Conservation (phyloP, 2,888 invertebrate genomes). For the Zhengitettix transpicula region DNA sequence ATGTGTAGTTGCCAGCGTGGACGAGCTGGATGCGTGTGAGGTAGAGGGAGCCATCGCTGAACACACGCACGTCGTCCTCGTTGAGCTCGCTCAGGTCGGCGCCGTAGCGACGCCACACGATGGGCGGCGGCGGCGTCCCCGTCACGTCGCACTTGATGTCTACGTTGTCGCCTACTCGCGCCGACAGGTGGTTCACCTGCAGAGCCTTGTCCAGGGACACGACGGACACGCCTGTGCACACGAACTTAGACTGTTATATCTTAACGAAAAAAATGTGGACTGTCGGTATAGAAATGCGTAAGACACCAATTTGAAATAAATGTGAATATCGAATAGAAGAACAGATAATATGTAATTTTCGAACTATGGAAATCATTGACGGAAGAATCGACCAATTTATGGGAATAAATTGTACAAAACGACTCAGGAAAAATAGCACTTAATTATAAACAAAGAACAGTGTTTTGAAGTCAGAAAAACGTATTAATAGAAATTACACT, state of each 20-base stretch:
- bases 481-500: too few species aligned
- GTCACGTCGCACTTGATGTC: constrained; percentile 63
- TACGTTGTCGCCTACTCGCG: constrained; percentile 56
- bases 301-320: too few species aligned
- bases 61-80: constrained; percentile 46
- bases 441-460: too few species aligned
- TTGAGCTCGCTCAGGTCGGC: constrained; percentile 42
- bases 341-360: too few species aligned
- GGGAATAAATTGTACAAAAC: too few species aligned
- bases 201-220: constrained; percentile 54
- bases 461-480: too few species aligned
- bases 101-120: constrained; percentile 53
- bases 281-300: too few species aligned
- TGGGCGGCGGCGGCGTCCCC: constrained; percentile 48
- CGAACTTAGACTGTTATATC: neutral
- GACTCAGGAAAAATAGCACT: too few species aligned
- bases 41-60: constrained; percentile 58
- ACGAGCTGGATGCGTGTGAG: constrained; percentile 52
- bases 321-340: too few species aligned
- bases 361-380: too few species aligned
- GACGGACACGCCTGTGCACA: constrained; percentile 43
- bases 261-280: too few species aligned
- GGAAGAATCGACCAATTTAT: too few species aligned
- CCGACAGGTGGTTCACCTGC: constrained; percentile 49
- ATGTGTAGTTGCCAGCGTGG: constrained; percentile 62